Conservation (phyloP, 2,113 vertebrate species). For the Nyctereutes procyonoides region DNA sequence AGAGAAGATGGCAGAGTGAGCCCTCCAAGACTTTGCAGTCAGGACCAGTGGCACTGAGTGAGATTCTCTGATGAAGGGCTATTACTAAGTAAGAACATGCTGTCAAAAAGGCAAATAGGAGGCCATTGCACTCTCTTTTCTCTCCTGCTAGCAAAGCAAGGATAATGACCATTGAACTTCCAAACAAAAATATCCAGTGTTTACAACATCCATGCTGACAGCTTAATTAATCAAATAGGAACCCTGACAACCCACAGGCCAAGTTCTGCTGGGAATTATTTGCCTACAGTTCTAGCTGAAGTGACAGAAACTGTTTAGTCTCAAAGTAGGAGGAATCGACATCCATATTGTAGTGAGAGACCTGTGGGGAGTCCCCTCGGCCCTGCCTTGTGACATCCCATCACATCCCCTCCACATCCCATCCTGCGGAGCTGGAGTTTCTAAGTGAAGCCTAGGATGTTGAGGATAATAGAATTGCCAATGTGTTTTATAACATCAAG, state of each 20-base stretch:
- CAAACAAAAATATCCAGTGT: not conserved
- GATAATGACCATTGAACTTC: not conserved
- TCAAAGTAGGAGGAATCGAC: not conserved
- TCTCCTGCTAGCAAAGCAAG: not conserved
- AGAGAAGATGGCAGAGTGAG: not conserved
- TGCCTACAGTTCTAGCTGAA: not conserved
- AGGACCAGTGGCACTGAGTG: fast-evolving
- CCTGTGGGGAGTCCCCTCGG: not conserved
- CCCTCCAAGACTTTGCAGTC: not conserved
- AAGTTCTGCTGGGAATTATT: not conserved
- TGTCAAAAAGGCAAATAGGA: not conserved
- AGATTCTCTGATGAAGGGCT: not conserved
- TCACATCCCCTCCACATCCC: no score
- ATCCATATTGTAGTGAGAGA: not conserved
- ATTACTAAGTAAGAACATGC: not conserved
- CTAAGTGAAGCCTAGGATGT: not conserved
- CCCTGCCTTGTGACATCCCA: not conserved
- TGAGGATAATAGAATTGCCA: not conserved
- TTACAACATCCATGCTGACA: not conserved
- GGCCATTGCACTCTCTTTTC: not conserved
- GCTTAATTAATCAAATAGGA: not conserved
- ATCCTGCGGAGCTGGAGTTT: not conserved
- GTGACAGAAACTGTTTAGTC: not conserved
- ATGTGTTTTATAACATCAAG: not conserved
- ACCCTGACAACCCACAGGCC: not conserved